Evolutionary conservation across 2,113 vertebrate genomes (phyloP).

Genomic region (Tragelaphus scriptus): DNA sequence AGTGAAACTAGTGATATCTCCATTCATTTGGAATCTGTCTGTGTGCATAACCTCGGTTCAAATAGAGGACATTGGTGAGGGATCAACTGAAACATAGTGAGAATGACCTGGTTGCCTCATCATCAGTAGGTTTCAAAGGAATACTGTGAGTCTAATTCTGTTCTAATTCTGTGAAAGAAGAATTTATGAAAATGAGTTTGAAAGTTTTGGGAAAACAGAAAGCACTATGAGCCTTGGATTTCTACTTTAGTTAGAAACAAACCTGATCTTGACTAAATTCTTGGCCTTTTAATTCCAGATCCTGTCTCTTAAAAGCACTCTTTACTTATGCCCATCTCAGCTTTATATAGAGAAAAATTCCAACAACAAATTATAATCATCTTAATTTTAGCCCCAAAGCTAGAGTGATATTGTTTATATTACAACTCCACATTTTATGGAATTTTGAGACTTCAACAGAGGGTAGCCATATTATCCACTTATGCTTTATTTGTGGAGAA

Average conservation of each 20-base stretch:
- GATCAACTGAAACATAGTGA: neutral
- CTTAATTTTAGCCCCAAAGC: neutral
- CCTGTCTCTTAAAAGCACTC: neutral
- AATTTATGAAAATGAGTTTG: neutral
- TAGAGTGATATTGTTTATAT: neutral
- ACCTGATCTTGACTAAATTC: neutral
- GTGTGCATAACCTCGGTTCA: constrained; percentile 1
- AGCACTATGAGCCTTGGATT: neutral
- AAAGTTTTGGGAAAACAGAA: neutral
- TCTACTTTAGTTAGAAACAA: neutral
- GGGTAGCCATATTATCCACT: neutral
- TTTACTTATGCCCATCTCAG: neutral
- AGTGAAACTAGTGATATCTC: constrained; percentile 43
- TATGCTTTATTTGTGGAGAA: neutral
- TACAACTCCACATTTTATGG: neutral
- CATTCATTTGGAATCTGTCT: constrained; percentile 24
- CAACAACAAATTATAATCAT: neutral
- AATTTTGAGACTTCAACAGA: neutral
- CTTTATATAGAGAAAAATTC: neutral
- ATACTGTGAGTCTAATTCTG: neutral
- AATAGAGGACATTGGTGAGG: neutral
- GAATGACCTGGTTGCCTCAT: neutral
- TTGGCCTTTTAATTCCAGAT: neutral
- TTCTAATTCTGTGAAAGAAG: neutral
- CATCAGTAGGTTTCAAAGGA: neutral